A percentile compares a stretch with the other conserved stretches of the same genome.
phyloP scores from a whole-genome alignment of 2,797 vertebrate species.

The Falco berigora region DNA sequence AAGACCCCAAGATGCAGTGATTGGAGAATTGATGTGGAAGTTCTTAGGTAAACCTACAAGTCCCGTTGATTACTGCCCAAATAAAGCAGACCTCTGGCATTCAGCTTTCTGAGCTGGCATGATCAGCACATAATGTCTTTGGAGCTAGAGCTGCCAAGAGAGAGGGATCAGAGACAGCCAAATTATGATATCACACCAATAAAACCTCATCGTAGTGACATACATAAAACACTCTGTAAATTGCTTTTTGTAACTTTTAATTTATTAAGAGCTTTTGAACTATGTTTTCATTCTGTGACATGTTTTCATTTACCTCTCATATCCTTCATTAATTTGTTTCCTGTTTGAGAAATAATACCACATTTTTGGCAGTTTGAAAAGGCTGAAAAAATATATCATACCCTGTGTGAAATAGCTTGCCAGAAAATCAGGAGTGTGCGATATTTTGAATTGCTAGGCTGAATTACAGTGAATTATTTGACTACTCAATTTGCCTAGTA shows the following conservation, averaged over 20 bases:
- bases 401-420: slow-evolving; percentile 23
- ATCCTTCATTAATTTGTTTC: slow-evolving; percentile 69
- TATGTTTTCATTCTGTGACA: slow-evolving; percentile 69
- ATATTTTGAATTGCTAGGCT: slow-evolving; percentile 27
- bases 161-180: slow-evolving; percentile 73
- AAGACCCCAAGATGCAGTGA: neutral
- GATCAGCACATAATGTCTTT: slow-evolving; percentile 67
- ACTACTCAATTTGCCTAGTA: neutral
- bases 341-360: slow-evolving; percentile 60
- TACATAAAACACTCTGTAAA: slow-evolving; percentile 76
- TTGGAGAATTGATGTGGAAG: slow-evolving; percentile 35
- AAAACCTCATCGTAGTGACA: slow-evolving; percentile 75
- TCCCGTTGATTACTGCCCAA: slow-evolving; percentile 68
- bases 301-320: slow-evolving; percentile 65
- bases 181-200: slow-evolving; percentile 81
- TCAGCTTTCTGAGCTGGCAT: slow-evolving; percentile 64
- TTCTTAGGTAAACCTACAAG: slow-evolving; percentile 62
- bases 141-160: slow-evolving; percentile 70
- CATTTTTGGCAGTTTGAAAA: slow-evolving; percentile 49
- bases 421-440: neutral
- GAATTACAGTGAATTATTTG: neutral
- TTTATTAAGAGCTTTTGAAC: slow-evolving; percentile 75
- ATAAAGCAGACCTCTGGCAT: slow-evolving; percentile 70
- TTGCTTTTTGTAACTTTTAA: slow-evolving; percentile 75
- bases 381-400: slow-evolving; percentile 46